Evolutionary conservation across 2,888 invertebrate species (phyloP), one percentile per base, ranked within the genome.

Genomic region (Leptothorax acervorum): DNA sequence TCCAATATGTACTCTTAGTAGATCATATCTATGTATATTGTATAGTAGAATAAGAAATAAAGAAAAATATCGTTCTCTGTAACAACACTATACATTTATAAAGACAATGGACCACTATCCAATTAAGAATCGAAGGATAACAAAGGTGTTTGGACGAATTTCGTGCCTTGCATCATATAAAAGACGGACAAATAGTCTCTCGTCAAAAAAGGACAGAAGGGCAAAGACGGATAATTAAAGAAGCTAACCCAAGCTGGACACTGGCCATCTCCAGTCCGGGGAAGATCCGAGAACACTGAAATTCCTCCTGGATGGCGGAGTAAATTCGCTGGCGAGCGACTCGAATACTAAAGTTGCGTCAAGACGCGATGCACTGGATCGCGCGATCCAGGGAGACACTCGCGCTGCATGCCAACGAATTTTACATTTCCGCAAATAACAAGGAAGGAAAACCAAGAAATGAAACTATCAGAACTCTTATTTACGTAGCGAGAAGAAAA

Each of bases 151-250:
- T 53, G 57, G 71, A 74, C 42, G 45, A 65, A 76, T 74, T 79
- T 71, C 85, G 82, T 48, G 23, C 23, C 82, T 76, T 73, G 57
- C 73, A 73, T 88, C 87, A 89, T 89, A 85, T 28, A 76, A 85
- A 85, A 83, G 73, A 15, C 45, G 86, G 12, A 89, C 76, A 82
- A 66, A 71, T 42, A 71, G 60, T 70, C 45, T 78, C 11, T 51
- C 23, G 65, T 53, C 51, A 63, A 81, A 73, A 85, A 60, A 63
- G 62, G 71, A 53, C 39, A 66, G 65, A 82, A 76, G 53, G 83
- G 83, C 85, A 87, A 88, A 86, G 85, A 82, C 79, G 79, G 91
- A 84, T 89, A 92, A 92, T 92, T 92, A 92, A 92, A 92, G 91
- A 84, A 82, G 88, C 87, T 74, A 86, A 87, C 85, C 87, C 86